These are phyloP conservation scores for Thymelicus lineola DNA, from an alignment of 2,888 invertebrate genomes.

Conservation along the genomic window DNA sequence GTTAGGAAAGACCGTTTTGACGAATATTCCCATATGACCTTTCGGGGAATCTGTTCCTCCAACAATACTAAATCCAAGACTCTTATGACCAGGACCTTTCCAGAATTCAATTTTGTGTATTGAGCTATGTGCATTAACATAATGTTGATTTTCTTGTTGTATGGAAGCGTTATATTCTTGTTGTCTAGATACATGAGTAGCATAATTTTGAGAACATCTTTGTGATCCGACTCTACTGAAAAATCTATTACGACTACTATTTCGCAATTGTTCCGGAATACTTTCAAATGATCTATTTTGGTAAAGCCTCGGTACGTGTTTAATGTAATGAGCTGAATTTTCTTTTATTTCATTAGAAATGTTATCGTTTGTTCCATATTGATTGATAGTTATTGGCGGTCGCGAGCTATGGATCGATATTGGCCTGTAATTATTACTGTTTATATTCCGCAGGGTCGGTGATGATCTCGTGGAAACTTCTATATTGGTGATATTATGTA, in stretches of 20 bases:
- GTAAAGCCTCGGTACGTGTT: slow-evolving; percentile 73
- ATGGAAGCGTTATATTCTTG: slow-evolving; percentile 62
- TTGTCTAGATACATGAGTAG: slow-evolving; percentile 64
- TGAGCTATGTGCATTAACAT: slow-evolving; percentile 60
- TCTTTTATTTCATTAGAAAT: slow-evolving; percentile 74
- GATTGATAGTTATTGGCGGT: slow-evolving; percentile 58
- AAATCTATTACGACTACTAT: slow-evolving; percentile 73
- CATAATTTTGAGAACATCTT: slow-evolving; percentile 67
- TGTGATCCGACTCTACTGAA: slow-evolving; percentile 79
- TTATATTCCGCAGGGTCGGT: slow-evolving; percentile 60
- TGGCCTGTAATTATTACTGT: slow-evolving; percentile 72
- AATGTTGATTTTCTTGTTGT: slow-evolving; percentile 61
- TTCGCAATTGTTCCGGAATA: slow-evolving; percentile 77
- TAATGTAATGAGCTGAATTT: slow-evolving; percentile 74
- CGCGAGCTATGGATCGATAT: slow-evolving; percentile 75
- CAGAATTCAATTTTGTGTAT: slow-evolving; percentile 87
- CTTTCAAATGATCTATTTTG: slow-evolving; percentile 81
- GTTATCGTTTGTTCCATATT: slow-evolving; percentile 67
- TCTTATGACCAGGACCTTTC: slow-evolving; percentile 93
- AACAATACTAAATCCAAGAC: slow-evolving; percentile 95
- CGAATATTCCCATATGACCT: slow-evolving; percentile 95
- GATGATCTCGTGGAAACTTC: slow-evolving; percentile 77
- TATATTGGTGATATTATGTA: slow-evolving; percentile 81
- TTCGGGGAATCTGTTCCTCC: slow-evolving; percentile 95
- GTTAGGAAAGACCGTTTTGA: slow-evolving; percentile 93